Evolutionary conservation across 2,113 vertebrate species (phyloP), one percentile per base, ranked within the genome.

Genomic region (Mus musculus): DNA sequence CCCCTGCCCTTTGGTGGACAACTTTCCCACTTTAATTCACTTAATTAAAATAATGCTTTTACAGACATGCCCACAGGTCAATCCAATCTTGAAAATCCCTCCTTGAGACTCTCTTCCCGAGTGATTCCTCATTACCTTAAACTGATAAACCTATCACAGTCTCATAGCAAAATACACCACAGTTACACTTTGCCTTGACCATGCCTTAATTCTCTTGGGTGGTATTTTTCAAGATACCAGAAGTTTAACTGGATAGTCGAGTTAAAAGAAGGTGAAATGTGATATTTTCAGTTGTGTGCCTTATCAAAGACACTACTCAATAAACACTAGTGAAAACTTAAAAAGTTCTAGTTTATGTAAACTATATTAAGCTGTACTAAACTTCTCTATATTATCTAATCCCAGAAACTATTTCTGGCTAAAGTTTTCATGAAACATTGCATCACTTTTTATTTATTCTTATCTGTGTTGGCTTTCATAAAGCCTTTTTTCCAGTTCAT

Each of bases 401-500:
- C 93, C 12, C 20, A 33, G 26, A 56, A 88, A 87, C 33, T 75
- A 76, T 39, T 96, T 94, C 91, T 85, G 75, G 65, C 56, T 96
- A 33, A 71, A 17, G 3, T 81, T 78, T 75, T 69, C 90, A 71
- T 92, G n/a, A 46, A 94, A 93, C 19, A 69, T 4, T 73, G 17
- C n/a, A 75, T n/a, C 73, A 20, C 84, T 95, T 42, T 90, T 72
- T 72, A 73, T 24, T 73, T 90, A 33, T 36, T 71, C 39, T 93
- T 95, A 82, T 88, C 75, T 95, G 80, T 92, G 86, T 81, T 54
- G 46, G 88, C 56, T 85, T 96, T 94, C 86, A 33, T 14, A 75
- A 26, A 94, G 63, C n/a, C 3, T 78, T 89, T 26, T 78, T 72
- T 87, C 30, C 67, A 69, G 71, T 95, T 97, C 87, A 90, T 96